These are phyloP conservation scores for Sternarchorhynchus goeldii DNA, from an alignment of 2,797 vertebrate species.

Conservation along the genomic window DNA sequence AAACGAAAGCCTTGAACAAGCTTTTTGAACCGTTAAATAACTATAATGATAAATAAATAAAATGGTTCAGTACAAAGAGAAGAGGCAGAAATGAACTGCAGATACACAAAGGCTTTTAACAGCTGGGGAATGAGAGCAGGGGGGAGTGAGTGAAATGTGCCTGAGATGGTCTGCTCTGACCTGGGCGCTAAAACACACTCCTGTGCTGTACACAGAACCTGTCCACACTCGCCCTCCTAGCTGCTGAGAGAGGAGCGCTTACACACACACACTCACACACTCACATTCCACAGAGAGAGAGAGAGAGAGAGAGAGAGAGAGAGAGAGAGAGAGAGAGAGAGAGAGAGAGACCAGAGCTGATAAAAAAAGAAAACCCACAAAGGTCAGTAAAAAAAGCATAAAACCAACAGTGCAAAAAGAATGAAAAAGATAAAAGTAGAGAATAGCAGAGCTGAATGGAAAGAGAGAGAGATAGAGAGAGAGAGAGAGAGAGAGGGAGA, in stretches of 20 bases:
- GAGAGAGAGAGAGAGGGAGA: constrained; percentile 39
- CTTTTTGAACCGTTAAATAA: no score
- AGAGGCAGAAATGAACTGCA: background rate
- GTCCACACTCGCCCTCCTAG: constrained; percentile 75
- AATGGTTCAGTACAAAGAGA: background rate
- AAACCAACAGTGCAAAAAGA: constrained; percentile 7
- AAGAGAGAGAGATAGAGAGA: constrained; percentile 34
- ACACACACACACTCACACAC: constrained; percentile 53
- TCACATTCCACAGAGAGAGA: constrained; percentile 60
- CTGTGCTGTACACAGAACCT: constrained; percentile 73
- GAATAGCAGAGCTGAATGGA: background rate
- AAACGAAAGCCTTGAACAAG: no score
- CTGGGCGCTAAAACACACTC: constrained; percentile 66
- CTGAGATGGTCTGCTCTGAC: constrained; percentile 73
- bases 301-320: constrained; percentile 43
- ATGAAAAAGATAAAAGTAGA: background rate
- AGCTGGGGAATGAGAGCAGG: constrained; percentile 38
- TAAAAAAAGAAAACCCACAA: constrained; percentile 34
- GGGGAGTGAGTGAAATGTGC: constrained; percentile 53
- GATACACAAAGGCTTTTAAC: background rate
- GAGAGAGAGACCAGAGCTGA: constrained; percentile 49
- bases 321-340: constrained; percentile 53
- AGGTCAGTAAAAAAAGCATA: constrained; percentile 22
- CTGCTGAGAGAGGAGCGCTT: constrained; percentile 70
- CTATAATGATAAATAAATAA: no score